phyloP scores from a whole-genome alignment of 2,113 vertebrate species.

The Stigmatopora nigra region DNA sequence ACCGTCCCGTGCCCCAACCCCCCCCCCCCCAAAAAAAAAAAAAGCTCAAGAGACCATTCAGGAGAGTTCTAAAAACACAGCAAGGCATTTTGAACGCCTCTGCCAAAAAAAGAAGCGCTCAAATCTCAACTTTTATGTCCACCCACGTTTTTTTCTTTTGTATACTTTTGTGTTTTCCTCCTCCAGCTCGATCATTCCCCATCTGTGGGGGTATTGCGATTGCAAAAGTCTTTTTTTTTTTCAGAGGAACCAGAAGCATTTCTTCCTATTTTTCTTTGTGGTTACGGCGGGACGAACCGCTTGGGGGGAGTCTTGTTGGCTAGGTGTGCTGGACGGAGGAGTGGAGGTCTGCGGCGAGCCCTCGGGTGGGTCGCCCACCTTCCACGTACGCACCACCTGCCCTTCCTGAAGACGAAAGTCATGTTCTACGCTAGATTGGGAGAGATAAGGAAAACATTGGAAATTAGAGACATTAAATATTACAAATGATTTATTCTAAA shows the following conservation, averaged over 20 bases:
- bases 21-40: too few species aligned
- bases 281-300: conserved; percentile 44
- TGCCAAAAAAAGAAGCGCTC: conserved; percentile 19
- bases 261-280: conserved; percentile 69
- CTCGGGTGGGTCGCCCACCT: conserved; percentile 65
- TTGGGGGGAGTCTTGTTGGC: conserved; percentile 62
- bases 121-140: conserved; percentile 23
- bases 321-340: conserved; percentile 47
- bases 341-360: conserved; percentile 52
- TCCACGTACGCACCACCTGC: conserved; percentile 71
- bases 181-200: conserved; percentile 13
- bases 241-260: conserved; percentile 77
- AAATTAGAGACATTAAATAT: too few species aligned
- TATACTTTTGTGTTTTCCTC: conserved; percentile 30
- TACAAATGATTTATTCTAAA: too few species aligned
- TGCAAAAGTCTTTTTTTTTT: conserved; percentile 41
- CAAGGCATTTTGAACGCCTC: conserved; percentile 29
- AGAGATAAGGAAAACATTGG: neutral
- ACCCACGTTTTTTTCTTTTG: conserved; percentile 31
- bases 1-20: conserved; percentile 32
- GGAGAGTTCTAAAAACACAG: conserved; percentile 45
- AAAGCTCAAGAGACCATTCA: conserved; percentile 51
- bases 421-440: conserved; percentile 64
- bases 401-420: conserved; percentile 74
- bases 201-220: conserved; percentile 33